A percentile compares a stretch with the other conserved stretches of the same genome.
phyloP scores from a whole-genome alignment of 2,888 invertebrate species.

The Campaea margaritaria region DNA sequence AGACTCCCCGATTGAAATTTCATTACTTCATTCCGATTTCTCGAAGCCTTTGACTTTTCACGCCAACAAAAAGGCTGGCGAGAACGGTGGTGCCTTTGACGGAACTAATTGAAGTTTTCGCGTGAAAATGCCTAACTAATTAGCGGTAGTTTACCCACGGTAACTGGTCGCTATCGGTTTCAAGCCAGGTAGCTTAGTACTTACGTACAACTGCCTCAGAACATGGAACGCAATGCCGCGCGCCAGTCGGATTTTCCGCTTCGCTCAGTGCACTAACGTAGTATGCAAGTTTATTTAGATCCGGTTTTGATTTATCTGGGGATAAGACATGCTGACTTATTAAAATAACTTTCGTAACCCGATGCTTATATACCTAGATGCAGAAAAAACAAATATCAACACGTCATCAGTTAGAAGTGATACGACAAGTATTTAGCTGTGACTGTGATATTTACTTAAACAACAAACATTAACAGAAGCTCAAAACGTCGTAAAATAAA shows the following conservation, averaged over 20 bases:
- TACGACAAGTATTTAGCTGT: background rate
- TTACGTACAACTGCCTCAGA: conserved; percentile 29
- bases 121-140: conserved; percentile 73
- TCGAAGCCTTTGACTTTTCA: conserved; percentile 63
- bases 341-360: background rate
- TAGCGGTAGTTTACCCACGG: conserved; percentile 59
- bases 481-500: conserved; percentile 35
- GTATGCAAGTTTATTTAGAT: conserved; percentile 7
- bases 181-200: conserved; percentile 38
- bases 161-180: conserved; percentile 42
- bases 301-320: conserved; percentile 2
- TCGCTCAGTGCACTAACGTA: conserved; percentile 28
- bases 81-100: conserved; percentile 62
- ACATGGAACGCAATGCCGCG: conserved; percentile 15
- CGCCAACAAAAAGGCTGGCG: conserved; percentile 53
- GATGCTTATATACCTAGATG: too few relatives aligned
- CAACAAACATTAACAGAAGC: conserved; percentile 21
- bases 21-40: conserved; percentile 64
- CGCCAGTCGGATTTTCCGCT: conserved; percentile 40
- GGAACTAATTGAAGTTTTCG: conserved; percentile 76
- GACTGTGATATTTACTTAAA: background rate
- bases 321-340: background rate
- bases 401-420: too few relatives aligned
- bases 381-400: too few relatives aligned
- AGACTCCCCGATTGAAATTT: conserved; percentile 62